phyloP scores from a whole-genome alignment of 2,888 invertebrate genomes.

The Drosophila koepferae region DNA sequence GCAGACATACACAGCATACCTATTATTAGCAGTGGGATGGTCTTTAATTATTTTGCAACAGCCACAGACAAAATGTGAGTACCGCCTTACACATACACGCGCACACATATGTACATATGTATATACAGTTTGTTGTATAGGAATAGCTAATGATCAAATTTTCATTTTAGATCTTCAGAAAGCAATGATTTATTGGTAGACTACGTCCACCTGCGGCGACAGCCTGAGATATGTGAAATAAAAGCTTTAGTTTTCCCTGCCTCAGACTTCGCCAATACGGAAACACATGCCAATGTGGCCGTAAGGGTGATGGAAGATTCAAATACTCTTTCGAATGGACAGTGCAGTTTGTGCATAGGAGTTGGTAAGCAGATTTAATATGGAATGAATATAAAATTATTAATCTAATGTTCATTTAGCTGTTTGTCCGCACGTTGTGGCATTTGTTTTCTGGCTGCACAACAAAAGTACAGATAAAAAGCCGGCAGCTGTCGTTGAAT shows the following conservation, averaged over 20 bases:
- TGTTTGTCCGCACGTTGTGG: slow-evolving; percentile 79
- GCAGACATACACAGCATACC: slow-evolving; percentile 83
- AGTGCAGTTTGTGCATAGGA: slow-evolving; percentile 74
- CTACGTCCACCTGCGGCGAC: slow-evolving; percentile 81
- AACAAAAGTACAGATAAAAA: slow-evolving; percentile 68
- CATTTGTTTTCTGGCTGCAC: slow-evolving; percentile 83
- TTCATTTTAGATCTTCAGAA: slow-evolving; percentile 41
- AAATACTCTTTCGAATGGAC: slow-evolving; percentile 67
- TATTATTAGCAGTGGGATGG: slow-evolving; percentile 74
- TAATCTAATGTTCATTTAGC: slow-evolving; percentile 45
- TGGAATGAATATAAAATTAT: background rate
- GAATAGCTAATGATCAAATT: background rate
- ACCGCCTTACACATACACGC: background rate
- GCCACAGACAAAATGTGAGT: slow-evolving; percentile 50
- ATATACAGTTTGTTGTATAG: background rate
- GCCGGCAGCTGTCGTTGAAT: slow-evolving; percentile 71
- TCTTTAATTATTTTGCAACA: slow-evolving; percentile 78
- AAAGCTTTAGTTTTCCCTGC: slow-evolving; percentile 80
- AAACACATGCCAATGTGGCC: slow-evolving; percentile 70
- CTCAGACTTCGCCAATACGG: slow-evolving; percentile 66
- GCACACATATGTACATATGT: background rate
- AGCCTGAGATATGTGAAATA: slow-evolving; percentile 69
- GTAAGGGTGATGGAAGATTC: slow-evolving; percentile 72
- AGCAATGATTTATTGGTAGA: slow-evolving; percentile 79
- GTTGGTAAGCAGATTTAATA: slow-evolving; percentile 50